phyloP scores from a whole-genome alignment of 2,888 invertebrate species.

The Amaurobius ferox region DNA sequence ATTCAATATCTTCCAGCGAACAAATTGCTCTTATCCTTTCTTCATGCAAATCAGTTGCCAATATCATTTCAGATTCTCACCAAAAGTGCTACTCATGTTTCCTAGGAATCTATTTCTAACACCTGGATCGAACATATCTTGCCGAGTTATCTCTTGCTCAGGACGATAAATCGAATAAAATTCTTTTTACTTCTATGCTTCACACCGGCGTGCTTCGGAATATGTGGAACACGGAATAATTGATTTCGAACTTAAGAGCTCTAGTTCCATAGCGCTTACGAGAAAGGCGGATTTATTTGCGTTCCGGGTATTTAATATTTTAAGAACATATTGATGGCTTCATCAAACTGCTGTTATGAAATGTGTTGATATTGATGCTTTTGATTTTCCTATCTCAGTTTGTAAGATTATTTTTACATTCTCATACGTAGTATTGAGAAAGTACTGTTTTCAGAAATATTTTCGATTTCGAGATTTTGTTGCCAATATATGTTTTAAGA shows the following conservation, averaged over 20 bases:
- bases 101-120: background rate
- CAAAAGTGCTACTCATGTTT: background rate
- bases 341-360: too few species aligned
- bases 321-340: too few species aligned
- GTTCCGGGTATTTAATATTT: too few species aligned
- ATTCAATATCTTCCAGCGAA: background rate
- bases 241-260: background rate
- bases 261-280: background rate
- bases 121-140: background rate
- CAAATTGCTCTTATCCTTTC: background rate
- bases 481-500: too few species aligned
- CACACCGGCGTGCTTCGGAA: background rate
- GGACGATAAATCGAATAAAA: background rate
- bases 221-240: background rate
- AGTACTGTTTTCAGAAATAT: too few species aligned
- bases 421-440: too few species aligned
- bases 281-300: background rate
- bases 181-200: background rate
- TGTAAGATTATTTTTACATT: too few species aligned
- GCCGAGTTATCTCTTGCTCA: background rate
- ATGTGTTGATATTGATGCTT: too few species aligned
- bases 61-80: conserved; percentile 11
- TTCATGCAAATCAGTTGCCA: background rate
- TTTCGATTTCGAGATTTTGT: too few species aligned
- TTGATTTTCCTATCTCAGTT: too few species aligned